Percentiles rank a stretch among this genome's conserved stretches.
Evolutionary conservation across 2,888 invertebrate genomes (phyloP).

Genomic region (Brenthis hecate): DNA sequence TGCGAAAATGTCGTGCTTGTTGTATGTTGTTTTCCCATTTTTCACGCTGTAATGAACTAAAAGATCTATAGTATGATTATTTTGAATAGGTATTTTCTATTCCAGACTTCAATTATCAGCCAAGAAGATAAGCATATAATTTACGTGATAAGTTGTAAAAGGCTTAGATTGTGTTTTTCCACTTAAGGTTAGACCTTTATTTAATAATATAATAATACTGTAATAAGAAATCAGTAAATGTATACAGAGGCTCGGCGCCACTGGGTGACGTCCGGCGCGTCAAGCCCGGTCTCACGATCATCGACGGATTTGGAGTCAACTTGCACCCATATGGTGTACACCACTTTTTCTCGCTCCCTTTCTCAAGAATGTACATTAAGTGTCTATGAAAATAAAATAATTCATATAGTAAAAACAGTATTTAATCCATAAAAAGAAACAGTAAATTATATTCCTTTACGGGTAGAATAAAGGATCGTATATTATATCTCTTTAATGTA

Average conservation of each 20-base stretch:
- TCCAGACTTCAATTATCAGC: no score
- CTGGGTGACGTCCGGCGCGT: conserved; percentile 33
- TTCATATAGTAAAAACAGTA: conserved; percentile 40
- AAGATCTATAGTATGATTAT: no score
- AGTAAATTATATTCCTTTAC: conserved; percentile 40
- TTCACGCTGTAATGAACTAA: no score
- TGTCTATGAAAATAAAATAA: conserved; percentile 41
- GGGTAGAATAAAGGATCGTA: conserved; percentile 29
- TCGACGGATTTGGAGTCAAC: conserved; percentile 43
- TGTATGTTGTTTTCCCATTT: no score
- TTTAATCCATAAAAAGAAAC: conserved; percentile 41
- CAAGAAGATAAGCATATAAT: no score
- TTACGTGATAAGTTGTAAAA: no score
- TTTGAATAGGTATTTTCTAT: no score
- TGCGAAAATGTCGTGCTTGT: no score
- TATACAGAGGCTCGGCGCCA: conserved; percentile 36
- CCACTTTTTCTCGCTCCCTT: conserved; percentile 45
- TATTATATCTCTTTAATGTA: conserved; percentile 30
- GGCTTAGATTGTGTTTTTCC: no score
- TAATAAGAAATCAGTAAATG: conserved; percentile 17
- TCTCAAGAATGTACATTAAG: conserved; percentile 36
- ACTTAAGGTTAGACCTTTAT: not conserved
- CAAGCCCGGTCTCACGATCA: conserved; percentile 39
- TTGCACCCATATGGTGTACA: conserved; percentile 42
- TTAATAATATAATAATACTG: no score